Evolutionary conservation across 2,797 vertebrate genomes (phyloP).

Genomic region (Discoglossus pictus): DNA sequence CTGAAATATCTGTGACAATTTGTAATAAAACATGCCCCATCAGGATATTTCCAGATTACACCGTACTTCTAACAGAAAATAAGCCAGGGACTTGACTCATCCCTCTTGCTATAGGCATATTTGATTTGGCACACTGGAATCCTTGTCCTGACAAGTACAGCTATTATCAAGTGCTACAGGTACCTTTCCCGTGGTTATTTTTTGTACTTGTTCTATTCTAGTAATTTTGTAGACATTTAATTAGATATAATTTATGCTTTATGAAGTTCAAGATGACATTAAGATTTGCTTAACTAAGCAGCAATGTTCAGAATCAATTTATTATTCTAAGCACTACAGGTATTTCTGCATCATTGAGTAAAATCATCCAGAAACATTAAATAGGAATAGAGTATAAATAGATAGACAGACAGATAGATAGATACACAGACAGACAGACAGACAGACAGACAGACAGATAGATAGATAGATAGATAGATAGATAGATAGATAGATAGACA

Average conservation of each 20-base stretch:
- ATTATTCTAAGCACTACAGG: no score
- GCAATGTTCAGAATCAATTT: no score
- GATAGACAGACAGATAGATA: no score
- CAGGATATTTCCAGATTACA: conserved; percentile 39
- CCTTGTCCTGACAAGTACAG: conserved; percentile 62
- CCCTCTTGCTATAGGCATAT: conserved; percentile 56
- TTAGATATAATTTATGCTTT: conserved; percentile 44
- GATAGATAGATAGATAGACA: no score
- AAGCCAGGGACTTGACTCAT: conserved; percentile 52
- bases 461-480: no score
- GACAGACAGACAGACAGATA: no score
- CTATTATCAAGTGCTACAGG: conserved; percentile 55
- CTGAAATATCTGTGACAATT: conserved; percentile 46
- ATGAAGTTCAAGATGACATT: conserved; percentile 11
- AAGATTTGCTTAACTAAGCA: not conserved
- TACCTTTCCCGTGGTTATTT: conserved; percentile 57
- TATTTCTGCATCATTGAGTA: no score
- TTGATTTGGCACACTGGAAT: conserved; percentile 57
- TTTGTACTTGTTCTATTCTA: conserved; percentile 37
- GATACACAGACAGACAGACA: no score
- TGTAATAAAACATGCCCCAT: conserved; percentile 32
- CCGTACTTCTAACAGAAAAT: conserved; percentile 43
- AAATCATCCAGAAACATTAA: no score
- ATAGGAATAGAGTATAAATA: no score
- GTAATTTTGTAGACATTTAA: conserved; percentile 5